phyloP scores from a whole-genome alignment of 1,140 invertebrate species.

The Dryas iulia region DNA sequence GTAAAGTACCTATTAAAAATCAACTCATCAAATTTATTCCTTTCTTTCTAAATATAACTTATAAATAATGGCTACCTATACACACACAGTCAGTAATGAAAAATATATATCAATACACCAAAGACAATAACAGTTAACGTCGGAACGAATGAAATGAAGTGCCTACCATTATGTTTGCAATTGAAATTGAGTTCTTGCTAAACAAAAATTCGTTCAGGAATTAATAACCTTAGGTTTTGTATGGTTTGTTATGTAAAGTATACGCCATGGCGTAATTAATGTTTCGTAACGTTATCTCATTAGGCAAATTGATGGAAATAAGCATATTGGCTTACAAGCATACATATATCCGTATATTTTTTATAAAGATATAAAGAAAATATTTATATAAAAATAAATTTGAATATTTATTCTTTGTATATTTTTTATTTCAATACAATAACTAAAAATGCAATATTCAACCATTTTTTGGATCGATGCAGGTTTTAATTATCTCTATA shows the following conservation, averaged over 20 bases:
- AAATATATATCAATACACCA: neutral
- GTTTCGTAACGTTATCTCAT: neutral
- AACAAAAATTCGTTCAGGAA: conserved; percentile 17
- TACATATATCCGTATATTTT: neutral
- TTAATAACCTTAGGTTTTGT: conserved; percentile 12
- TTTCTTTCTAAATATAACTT: too few species aligned
- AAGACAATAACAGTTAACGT: conserved; percentile 1
- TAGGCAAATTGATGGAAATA: neutral
- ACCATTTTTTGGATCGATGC: neutral
- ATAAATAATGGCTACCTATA: neutral
- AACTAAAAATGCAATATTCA: neutral
- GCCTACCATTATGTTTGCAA: conserved; percentile 9
- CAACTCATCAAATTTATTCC: too few species aligned
- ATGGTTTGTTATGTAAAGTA: neutral
- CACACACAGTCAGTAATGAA: neutral
- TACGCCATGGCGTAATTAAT: neutral
- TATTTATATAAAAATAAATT: too few species aligned
- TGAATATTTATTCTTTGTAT: too few species aligned
- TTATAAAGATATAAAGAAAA: neutral
- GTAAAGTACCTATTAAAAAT: too few species aligned
- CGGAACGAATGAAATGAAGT: neutral
- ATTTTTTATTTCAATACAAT: too few species aligned
- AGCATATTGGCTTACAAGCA: neutral
- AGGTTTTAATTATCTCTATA: neutral
- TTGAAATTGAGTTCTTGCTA: conserved; percentile 21